Percentiles rank a stretch among this genome's conserved stretches.
These are phyloP conservation scores for Balanococcus diminutus DNA, from an alignment of 2,888 invertebrate genomes.

Conservation along the genomic window DNA sequence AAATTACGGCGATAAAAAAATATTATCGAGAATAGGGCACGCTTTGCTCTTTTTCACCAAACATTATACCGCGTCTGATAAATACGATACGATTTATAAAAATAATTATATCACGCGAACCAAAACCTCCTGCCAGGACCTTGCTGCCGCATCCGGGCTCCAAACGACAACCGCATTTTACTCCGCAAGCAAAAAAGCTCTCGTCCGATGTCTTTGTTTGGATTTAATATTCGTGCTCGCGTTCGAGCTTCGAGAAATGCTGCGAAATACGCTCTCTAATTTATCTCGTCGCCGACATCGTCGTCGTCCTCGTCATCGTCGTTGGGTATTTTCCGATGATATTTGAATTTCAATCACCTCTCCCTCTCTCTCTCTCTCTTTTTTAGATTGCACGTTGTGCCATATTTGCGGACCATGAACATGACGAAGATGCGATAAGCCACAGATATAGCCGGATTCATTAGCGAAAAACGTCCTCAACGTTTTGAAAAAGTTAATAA, in stretches of 20 bases:
- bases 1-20: slow-evolving; percentile 31
- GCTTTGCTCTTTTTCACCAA: slow-evolving; percentile 31
- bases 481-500: slow-evolving; percentile 27
- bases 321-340: not conserved
- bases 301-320: not conserved
- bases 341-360: slow-evolving; percentile 1
- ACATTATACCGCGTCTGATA: slow-evolving; percentile 12
- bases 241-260: not conserved
- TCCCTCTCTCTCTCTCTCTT: too few relatives aligned
- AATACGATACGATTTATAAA: slow-evolving; percentile 33
- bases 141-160: not conserved
- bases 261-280: not conserved
- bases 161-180: not conserved
- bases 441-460: not conserved
- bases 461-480: not conserved
- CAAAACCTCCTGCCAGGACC: not conserved
- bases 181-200: not conserved
- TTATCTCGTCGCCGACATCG: not conserved
- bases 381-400: not conserved
- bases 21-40: slow-evolving; percentile 25
- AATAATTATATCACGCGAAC: slow-evolving; percentile 30
- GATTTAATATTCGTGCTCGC: not conserved
- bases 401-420: not conserved
- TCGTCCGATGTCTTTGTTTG: slow-evolving; percentile 14
- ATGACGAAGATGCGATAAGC: not conserved